A percentile compares a stretch with the other conserved stretches of the same genome.
Conservation (phyloP, 2,113 vertebrate species). For the Ia io region DNA sequence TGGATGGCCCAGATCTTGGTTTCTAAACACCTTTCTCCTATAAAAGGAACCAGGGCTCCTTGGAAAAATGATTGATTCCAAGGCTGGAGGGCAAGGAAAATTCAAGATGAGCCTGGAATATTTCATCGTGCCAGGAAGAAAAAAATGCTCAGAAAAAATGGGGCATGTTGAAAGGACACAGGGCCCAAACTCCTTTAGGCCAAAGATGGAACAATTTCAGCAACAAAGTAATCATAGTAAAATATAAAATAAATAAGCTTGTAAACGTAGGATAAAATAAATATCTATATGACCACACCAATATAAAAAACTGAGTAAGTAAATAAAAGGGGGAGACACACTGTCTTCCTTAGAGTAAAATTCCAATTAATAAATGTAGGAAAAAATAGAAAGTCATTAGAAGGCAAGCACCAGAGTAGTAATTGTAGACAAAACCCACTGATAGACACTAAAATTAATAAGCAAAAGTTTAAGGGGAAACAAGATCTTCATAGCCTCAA, state of each 20-base stretch:
- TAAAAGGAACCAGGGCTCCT: neutral
- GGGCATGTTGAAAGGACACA: neutral
- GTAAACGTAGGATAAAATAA: neutral
- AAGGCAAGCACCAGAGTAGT: neutral
- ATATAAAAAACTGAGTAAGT: neutral
- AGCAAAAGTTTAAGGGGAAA: neutral
- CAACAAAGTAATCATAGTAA: neutral
- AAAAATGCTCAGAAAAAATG: neutral
- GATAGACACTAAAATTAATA: neutral
- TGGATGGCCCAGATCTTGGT: neutral
- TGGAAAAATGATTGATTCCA: neutral
- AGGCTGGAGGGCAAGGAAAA: neutral
- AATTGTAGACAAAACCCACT: neutral
- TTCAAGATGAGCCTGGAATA: neutral
- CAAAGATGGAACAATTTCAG: neutral
- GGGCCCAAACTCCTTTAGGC: neutral
- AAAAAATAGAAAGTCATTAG: slow-evolving; percentile 21
- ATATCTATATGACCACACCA: neutral
- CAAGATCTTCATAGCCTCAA: neutral
- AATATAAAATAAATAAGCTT: neutral
- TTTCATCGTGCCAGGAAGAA: neutral
- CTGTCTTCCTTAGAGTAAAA: neutral
- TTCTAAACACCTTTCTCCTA: neutral
- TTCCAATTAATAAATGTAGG: neutral
- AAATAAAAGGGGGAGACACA: neutral